Evolutionary conservation across 2,113 vertebrate species (phyloP).

Genomic region (Puffinus mauretanicus): DNA sequence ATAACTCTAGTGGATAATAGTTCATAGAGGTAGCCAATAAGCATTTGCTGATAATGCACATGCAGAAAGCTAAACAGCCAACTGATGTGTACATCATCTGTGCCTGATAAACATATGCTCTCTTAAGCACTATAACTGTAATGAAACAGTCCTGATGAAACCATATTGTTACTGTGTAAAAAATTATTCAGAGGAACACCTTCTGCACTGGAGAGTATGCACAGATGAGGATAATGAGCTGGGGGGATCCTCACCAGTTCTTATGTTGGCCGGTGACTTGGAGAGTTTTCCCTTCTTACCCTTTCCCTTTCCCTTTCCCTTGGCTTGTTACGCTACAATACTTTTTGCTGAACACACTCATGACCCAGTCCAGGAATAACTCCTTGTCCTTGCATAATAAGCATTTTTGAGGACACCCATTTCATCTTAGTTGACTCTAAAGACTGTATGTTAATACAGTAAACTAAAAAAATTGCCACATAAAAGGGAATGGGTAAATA

Average conservation of each 20-base stretch:
- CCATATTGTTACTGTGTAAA: neutral
- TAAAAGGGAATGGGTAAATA: neutral
- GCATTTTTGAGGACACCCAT: neutral
- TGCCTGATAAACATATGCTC: neutral
- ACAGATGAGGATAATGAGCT: neutral
- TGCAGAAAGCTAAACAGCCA: neutral
- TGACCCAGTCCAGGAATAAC: neutral
- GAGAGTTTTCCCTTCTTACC: neutral
- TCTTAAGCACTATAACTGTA: neutral
- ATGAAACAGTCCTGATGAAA: neutral
- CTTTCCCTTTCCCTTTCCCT: neutral
- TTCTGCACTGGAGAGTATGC: neutral
- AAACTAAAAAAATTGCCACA: neutral
- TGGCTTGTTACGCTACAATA: neutral
- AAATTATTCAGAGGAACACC: neutral
- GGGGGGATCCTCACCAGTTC: neutral
- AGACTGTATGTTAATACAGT: neutral
- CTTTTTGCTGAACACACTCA: neutral
- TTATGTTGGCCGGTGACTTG: neutral
- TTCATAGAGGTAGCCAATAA: neutral
- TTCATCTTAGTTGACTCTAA: neutral
- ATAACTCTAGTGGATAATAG: neutral
- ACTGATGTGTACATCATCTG: neutral
- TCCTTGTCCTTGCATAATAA: neutral
- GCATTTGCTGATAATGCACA: neutral